These are phyloP conservation scores for Phania funesta DNA, from an alignment of 2,888 invertebrate species.

Conservation along the genomic window DNA sequence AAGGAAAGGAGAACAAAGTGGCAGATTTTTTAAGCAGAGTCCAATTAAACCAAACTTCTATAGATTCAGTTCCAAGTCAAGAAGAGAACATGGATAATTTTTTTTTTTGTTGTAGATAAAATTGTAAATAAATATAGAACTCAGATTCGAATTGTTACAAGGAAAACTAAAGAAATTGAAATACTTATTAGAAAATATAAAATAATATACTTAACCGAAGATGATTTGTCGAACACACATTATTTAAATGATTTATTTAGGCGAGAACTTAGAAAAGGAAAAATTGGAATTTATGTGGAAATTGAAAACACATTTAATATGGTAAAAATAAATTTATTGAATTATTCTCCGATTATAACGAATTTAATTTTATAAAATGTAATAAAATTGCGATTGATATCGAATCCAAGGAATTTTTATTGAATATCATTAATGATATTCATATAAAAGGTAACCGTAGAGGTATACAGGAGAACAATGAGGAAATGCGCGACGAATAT, in stretches of 20 bases:
- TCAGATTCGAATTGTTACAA: constrained; percentile 34
- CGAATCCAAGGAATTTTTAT: constrained; percentile 2
- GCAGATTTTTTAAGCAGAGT: constrained; percentile 47
- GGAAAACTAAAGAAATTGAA: constrained; percentile 24
- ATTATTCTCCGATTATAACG: neutral
- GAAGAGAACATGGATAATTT: neutral
- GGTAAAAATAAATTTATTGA: neutral
- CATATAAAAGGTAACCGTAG: constrained; percentile 1
- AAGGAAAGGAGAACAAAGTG: constrained; percentile 42
- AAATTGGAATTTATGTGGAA: constrained; percentile 40
- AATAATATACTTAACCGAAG: constrained; percentile 34
- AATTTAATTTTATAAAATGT: neutral
- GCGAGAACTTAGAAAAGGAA: constrained; percentile 36
- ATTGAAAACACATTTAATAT: neutral
- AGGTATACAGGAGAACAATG: constrained; percentile 12
- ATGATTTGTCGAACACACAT: constrained; percentile 37
- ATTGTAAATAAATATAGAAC: constrained; percentile 54
- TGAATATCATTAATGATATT: constrained; percentile 12
- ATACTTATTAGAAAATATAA: constrained; percentile 47
- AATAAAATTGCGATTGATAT: neutral
- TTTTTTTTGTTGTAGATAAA: neutral
- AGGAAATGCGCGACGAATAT: neutral
- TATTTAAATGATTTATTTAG: constrained; percentile 44
- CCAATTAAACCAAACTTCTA: constrained; percentile 1
- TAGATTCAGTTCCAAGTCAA: neutral